Evolutionary conservation across 2,113 vertebrate species (phyloP).

Genomic region (Chlamydotis undulata): DNA sequence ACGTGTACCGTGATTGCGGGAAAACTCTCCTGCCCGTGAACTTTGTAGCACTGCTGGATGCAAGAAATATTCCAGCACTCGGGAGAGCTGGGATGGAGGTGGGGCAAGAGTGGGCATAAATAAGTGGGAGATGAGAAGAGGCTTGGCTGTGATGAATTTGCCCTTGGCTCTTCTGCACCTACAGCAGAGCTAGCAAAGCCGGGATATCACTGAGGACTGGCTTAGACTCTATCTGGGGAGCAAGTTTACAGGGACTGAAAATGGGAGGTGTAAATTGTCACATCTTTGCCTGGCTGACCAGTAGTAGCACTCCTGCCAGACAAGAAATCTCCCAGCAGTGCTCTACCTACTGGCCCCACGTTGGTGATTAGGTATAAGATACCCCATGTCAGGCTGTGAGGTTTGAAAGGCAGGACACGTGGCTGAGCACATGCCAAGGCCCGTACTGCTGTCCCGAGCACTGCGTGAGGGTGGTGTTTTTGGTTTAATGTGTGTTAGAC

Average conservation of each 20-base stretch:
- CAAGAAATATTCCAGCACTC: not conserved
- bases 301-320: not conserved
- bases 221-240: not conserved
- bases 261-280: not conserved
- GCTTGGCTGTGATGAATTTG: not conserved
- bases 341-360: fast-evolving
- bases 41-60: not conserved
- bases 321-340: not conserved
- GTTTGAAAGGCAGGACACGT: not conserved
- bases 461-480: not conserved
- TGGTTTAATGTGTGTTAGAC: not conserved
- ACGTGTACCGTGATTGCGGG: fast-evolving
- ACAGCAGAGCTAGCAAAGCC: not conserved
- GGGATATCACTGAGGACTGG: not conserved
- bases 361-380: not conserved
- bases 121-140: not conserved
- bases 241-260: not conserved
- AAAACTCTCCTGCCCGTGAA: not conserved
- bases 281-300: not conserved
- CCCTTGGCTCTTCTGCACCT: not conserved
- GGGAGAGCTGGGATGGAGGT: fast-evolving
- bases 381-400: not conserved
- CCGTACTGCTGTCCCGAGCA: not conserved
- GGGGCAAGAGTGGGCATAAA: fast-evolving
- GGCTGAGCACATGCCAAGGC: not conserved